phyloP scores from a whole-genome alignment of 2,888 invertebrate genomes.

The Torymus tubicola region DNA sequence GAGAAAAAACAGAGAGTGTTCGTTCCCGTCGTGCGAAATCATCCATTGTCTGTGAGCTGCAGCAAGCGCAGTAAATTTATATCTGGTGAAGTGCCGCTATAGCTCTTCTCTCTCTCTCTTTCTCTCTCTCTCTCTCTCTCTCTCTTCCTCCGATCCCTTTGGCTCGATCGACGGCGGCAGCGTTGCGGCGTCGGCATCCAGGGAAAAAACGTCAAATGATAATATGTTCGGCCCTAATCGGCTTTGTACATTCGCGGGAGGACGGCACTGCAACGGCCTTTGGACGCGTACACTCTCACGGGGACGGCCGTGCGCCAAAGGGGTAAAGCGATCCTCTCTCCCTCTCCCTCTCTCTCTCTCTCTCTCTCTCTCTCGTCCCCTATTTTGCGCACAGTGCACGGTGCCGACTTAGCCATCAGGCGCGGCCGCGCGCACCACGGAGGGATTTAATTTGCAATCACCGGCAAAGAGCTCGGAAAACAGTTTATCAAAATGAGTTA shows the following conservation, averaged over 20 bases:
- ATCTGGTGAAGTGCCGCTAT: background rate
- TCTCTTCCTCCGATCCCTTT: background rate
- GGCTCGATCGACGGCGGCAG: constrained; percentile 51
- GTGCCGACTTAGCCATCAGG: constrained; percentile 47
- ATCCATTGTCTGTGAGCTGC: constrained; percentile 22
- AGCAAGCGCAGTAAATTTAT: background rate
- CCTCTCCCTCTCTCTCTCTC: background rate
- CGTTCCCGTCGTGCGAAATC: constrained; percentile 16
- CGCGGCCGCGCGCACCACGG: constrained; percentile 54
- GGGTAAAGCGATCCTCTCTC: constrained; percentile 28
- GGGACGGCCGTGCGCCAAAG: constrained; percentile 12
- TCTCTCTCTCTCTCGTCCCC: background rate
- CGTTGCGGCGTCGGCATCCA: no score
- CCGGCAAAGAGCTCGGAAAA: constrained; percentile 72
- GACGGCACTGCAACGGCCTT: constrained; percentile 53
- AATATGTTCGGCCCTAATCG: constrained; percentile 74
- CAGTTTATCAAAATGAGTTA: constrained; percentile 75
- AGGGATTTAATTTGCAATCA: constrained; percentile 74
- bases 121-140: constrained; percentile 13
- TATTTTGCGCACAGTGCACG: constrained; percentile 15
- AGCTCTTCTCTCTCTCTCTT: constrained; percentile 16
- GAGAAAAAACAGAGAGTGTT: constrained; percentile 13
- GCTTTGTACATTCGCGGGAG: constrained; percentile 71
- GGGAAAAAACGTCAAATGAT: constrained; percentile 70
- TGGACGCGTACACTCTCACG: background rate